Evolutionary conservation across 2,113 vertebrate genomes (phyloP), one percentile per base, ranked within the genome.

Genomic region (Meleagris gallopavo): DNA sequence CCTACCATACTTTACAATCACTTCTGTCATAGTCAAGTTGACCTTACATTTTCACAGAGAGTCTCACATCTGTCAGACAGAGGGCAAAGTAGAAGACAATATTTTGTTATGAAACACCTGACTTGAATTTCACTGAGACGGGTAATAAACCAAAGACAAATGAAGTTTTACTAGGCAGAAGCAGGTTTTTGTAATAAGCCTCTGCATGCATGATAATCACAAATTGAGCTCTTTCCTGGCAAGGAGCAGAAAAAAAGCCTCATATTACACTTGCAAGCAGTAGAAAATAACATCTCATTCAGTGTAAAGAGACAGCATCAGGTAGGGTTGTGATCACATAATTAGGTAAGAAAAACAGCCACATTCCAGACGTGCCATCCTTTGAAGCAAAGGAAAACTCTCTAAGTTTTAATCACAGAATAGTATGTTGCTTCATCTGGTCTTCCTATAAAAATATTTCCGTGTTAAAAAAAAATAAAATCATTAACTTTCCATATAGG

Each of bases 61-160:
- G 29, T 46, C 52, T 74, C 74, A 89, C 75, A 93, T 90, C 66
- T 85, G 65, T 69, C 83, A 95, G 83, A 86, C 76, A 58, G 52
- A 38, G 80, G 45, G 75, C 77, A 86, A 70, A 32, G 45, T 58
- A 34, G 43, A 90, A 90, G 88, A 88, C 32, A 80, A n/a, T 25
- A 52, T 79, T 72, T 24, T 9, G 34, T 96, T 88, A 95, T 88
- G 93, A 93, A 96, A 96, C 79, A 91, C 86, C 80, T 87, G 86
- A 92, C 83, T 90, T 90, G 79, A 88, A 91, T 96, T 91, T 91
- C 82, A 95, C 10, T 89, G 62, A 86, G 29, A 13, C n/a, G 38
- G 54, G 36, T 86, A 94, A 93, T 88, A 96, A 93, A 93, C 62
- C 12, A 83, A 57, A 95, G 84, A 71, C 18, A 81, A 91, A 80